These are phyloP conservation scores for Cryptotermes secundus DNA, from an alignment of 1,140 invertebrate genomes.

Conservation along the genomic window DNA sequence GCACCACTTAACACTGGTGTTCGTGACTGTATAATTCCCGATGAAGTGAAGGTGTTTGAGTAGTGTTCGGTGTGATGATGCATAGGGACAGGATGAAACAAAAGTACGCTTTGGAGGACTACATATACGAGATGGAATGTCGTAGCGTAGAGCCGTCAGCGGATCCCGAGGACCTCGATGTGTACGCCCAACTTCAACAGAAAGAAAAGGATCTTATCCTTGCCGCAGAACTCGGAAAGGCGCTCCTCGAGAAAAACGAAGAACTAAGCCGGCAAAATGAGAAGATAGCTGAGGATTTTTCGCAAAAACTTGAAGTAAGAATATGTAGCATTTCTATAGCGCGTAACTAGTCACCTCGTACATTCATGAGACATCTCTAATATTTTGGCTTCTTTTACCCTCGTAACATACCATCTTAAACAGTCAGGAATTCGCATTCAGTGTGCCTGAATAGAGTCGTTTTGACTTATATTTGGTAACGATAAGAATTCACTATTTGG, in stretches of 20 bases:
- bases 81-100: constrained; percentile 34
- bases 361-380: too few relatives aligned
- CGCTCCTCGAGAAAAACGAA: constrained; percentile 90
- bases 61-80: constrained; percentile 25
- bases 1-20: neutral
- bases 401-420: too few relatives aligned
- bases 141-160: constrained; percentile 35
- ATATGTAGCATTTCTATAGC: neutral
- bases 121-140: constrained; percentile 47
- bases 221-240: constrained; percentile 93
- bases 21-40: neutral
- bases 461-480: too few relatives aligned
- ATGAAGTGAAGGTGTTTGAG: neutral
- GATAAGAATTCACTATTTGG: too few relatives aligned
- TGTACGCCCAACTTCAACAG: constrained; percentile 81
- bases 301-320: constrained; percentile 88
- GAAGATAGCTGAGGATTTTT: constrained; percentile 81
- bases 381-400: too few relatives aligned
- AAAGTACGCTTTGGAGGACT: constrained; percentile 46
- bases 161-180: constrained; percentile 51
- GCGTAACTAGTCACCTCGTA: too few relatives aligned
- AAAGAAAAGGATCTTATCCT: constrained; percentile 91
- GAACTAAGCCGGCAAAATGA: constrained; percentile 87
- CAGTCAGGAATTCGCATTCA: too few relatives aligned
- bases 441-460: too few relatives aligned